Evolutionary conservation across 2,888 invertebrate species (phyloP), one percentile per base, ranked within the genome.

Genomic region (Unio pictorum): DNA sequence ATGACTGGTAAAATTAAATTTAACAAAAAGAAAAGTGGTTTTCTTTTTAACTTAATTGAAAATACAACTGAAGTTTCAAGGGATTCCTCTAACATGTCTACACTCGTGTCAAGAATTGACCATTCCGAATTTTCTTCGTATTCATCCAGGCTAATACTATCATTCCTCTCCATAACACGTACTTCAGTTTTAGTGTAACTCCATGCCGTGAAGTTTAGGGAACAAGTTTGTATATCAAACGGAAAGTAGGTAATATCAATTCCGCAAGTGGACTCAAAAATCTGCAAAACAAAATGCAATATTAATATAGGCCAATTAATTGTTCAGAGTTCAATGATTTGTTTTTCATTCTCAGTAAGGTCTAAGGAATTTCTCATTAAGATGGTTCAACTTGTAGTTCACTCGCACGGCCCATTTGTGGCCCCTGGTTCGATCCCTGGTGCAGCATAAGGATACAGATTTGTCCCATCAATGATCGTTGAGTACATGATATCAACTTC

Each of bases 1-100:
- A 76, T 70, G 4, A 79, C 73, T 11, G 78, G 78, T 17, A 79
- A 57, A 1, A 79, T 65, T 18, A 76, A 67, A n/a, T 72, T 66
- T 17, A 73, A 55, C n/a, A 79, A 61, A 11, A 66, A 65, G 66
- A 69, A 76, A 18, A 72, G 68, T n/a, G 78, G 74, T 66, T 79
- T 79, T 5, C 78, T 64, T 58, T 68, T 66, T 5, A 75, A 59
- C 26, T 61, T 70, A 15, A 79, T 20, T 15, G 63, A 55, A 55
- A 72, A 79, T 17, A 56, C 66, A 23, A 79, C 66, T 23, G 69
- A 45, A 20, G 67, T 59, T n/a, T 73, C 72, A 11, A 4, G 34
- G 1, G 66, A 56, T 34, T 69, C 66, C 28, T 60, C 55, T 18
- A 69, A 66, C 2, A 65, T 45, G 3, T 30, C 30, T 56, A 62